These are phyloP conservation scores for Terebella lapidaria DNA, from an alignment of 2,888 invertebrate genomes.

Conservation along the genomic window DNA sequence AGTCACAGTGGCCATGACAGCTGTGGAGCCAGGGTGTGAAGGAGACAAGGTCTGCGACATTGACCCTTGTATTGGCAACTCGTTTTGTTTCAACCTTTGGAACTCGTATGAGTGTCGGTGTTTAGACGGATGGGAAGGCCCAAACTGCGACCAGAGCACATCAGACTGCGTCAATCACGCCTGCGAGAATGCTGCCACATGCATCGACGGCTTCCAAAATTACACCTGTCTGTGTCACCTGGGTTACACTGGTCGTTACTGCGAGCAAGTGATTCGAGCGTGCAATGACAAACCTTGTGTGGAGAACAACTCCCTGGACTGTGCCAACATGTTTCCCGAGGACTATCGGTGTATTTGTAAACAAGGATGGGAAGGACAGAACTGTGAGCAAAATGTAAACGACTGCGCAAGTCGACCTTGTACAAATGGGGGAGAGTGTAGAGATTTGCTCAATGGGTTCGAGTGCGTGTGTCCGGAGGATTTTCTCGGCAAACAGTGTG, in stretches of 20 bases:
- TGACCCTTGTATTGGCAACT: conserved; percentile 34
- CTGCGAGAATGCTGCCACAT: conserved; percentile 21
- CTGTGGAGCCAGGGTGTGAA: conserved; percentile 31
- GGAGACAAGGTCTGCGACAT: conserved; percentile 33
- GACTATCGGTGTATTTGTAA: conserved; percentile 34
- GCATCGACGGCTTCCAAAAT: conserved; percentile 30
- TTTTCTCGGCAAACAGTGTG: conserved; percentile 30
- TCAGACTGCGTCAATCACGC: conserved; percentile 24
- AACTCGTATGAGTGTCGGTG: conserved; percentile 37
- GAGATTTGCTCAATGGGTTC: conserved; percentile 15
- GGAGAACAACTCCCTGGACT: conserved; percentile 27
- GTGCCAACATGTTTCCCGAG: conserved; percentile 27
- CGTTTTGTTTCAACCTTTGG: conserved; percentile 38
- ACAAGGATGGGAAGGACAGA: conserved; percentile 35
- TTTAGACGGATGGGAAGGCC: conserved; percentile 39
- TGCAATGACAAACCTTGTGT: conserved; percentile 35
- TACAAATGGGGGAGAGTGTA: conserved; percentile 14
- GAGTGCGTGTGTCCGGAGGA: conserved; percentile 16
- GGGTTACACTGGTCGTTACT: conserved; percentile 36
- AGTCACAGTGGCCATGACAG: conserved; percentile 18
- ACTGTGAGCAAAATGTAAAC: conserved; percentile 20
- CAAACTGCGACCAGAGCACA: conserved; percentile 31
- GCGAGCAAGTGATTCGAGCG: conserved; percentile 26
- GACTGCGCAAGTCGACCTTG: conserved; percentile 22
- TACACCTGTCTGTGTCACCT: conserved; percentile 34